These are phyloP conservation scores for Scaptomyza hsui DNA, from an alignment of 1,140 invertebrate species.

Conservation along the genomic window DNA sequence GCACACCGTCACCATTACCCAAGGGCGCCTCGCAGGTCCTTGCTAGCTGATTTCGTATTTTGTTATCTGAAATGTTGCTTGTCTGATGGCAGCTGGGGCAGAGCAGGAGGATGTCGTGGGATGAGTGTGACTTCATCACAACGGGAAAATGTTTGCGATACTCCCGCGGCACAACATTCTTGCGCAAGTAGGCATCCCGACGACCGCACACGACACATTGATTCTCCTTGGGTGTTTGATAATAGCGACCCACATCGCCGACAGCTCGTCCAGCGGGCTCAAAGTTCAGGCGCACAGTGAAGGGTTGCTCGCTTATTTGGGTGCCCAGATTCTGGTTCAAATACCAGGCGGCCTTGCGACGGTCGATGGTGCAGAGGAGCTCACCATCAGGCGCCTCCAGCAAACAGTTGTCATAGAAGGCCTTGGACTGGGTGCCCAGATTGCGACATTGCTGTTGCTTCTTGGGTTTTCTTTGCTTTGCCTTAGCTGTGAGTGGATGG, in stretches of 20 bases:
- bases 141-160: conserved; percentile 93
- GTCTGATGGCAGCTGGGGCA: conserved; percentile 90
- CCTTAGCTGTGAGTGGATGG: conserved; percentile 1
- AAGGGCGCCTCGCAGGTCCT: conserved; percentile 88
- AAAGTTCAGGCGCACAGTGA: conserved; percentile 91
- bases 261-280: conserved; percentile 91
- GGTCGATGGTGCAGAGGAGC: conserved; percentile 91
- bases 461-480: conserved; percentile 9
- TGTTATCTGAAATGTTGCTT: conserved; percentile 89
- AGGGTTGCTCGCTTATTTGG: conserved; percentile 87
- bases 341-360: conserved; percentile 93
- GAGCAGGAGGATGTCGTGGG: conserved; percentile 92
- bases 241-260: conserved; percentile 89
- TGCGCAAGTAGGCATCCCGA: conserved; percentile 89
- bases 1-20: conserved; percentile 54
- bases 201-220: conserved; percentile 93
- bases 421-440: conserved; percentile 85
- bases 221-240: conserved; percentile 90
- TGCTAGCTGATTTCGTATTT: conserved; percentile 87
- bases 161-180: conserved; percentile 93
- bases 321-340: conserved; percentile 88
- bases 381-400: conserved; percentile 92
- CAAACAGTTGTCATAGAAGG: conserved; percentile 92
- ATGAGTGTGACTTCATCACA: conserved; percentile 93
- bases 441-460: conserved; percentile 50